Conservation (phyloP, 2,113 vertebrate species). For the Paedocypris sp. region DNA sequence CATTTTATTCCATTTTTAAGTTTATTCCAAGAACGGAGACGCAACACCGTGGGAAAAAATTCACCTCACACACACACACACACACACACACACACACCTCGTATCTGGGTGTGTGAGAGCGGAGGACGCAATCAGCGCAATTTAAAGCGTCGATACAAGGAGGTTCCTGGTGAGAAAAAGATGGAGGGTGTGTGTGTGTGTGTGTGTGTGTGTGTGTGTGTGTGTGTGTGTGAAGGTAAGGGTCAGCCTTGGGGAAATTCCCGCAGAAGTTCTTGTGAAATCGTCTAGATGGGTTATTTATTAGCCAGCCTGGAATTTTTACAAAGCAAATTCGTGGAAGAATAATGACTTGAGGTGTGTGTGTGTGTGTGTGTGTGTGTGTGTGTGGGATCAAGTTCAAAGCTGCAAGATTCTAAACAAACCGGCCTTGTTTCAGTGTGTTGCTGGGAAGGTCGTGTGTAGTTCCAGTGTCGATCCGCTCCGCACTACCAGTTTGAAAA, state of each 20-base stretch:
- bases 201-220: neutral
- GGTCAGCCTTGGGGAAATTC: constrained; percentile 25
- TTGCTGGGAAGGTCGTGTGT: neutral
- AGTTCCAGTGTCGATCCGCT: too few species aligned
- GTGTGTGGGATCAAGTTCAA: neutral
- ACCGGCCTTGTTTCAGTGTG: constrained; percentile 5
- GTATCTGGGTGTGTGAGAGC: too few species aligned
- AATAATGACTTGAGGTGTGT: neutral
- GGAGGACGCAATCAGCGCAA: too few species aligned
- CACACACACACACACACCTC: too few species aligned
- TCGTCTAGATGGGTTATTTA: constrained; percentile 25
- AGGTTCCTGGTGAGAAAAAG: neutral
- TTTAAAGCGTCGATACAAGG: too few species aligned
- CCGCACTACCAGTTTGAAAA: too few species aligned
- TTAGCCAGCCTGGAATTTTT: constrained; percentile 30
- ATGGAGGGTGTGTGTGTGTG: neutral
- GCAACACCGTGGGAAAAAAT: too few species aligned
- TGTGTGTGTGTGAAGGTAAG: neutral
- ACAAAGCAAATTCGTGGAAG: constrained; percentile 13
- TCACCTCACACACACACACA: too few species aligned
- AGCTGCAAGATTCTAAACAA: constrained; percentile 3
- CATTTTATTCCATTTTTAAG: too few species aligned
- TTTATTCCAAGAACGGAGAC: too few species aligned
- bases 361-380: constrained; percentile 17
- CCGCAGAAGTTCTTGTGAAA: constrained; percentile 24